Evolutionary conservation across 2,888 invertebrate species (phyloP).

Genomic region (Tupiocoris notatus): DNA sequence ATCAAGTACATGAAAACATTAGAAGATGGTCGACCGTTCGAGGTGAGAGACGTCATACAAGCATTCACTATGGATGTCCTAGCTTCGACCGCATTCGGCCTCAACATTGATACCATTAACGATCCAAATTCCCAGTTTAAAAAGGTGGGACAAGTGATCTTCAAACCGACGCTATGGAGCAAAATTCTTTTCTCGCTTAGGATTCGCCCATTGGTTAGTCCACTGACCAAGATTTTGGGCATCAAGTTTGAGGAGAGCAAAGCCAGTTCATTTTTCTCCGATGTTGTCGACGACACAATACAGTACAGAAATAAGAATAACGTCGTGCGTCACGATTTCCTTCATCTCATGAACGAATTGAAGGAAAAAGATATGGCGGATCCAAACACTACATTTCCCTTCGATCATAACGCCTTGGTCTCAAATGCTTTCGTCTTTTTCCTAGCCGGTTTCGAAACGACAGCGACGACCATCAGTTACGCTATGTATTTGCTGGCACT

Average conservation of each 20-base stretch:
- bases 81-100: slow-evolving; percentile 57
- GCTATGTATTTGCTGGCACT: slow-evolving; percentile 59
- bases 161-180: slow-evolving; percentile 46
- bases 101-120: slow-evolving; percentile 55
- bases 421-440: slow-evolving; percentile 61
- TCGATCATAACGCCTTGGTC: slow-evolving; percentile 52
- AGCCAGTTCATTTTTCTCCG: background rate
- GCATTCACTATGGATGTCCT: slow-evolving; percentile 58
- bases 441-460: slow-evolving; percentile 65
- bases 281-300: slow-evolving; percentile 6
- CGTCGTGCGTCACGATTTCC: slow-evolving; percentile 6
- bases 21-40: slow-evolving; percentile 40
- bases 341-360: slow-evolving; percentile 17
- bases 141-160: slow-evolving; percentile 53
- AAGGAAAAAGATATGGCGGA: slow-evolving; percentile 1
- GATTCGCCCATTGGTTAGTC: background rate
- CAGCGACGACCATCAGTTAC: slow-evolving; percentile 62
- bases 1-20: slow-evolving; percentile 29
- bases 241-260: background rate
- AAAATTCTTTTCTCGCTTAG: background rate
- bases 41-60: slow-evolving; percentile 49
- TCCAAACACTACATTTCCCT: slow-evolving; percentile 21
- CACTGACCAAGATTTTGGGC: background rate
- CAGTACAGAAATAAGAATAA: slow-evolving; percentile 21
- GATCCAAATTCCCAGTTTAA: slow-evolving; percentile 55